Evolutionary conservation across 2,797 vertebrate species (phyloP).

Genomic region (Dendrocincla tyrannina): DNA sequence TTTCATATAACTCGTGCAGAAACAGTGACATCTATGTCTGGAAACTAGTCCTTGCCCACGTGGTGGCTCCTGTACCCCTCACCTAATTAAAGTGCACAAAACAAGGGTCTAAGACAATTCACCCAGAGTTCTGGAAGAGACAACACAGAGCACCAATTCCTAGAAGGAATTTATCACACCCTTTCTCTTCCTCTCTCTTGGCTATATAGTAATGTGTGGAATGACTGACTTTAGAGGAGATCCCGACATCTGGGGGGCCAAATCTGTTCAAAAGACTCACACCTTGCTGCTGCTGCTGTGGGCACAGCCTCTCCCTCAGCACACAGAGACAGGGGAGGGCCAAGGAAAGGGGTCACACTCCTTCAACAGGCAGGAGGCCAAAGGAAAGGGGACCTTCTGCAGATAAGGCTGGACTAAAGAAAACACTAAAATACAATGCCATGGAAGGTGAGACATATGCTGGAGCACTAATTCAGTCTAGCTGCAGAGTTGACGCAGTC

Average conservation of each 20-base stretch:
- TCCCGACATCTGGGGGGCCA: rapidly evolving
- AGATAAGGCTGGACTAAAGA: neutral
- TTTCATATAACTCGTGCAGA: neutral
- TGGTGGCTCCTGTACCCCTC: neutral
- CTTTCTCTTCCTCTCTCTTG: neutral
- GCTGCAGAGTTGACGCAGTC: neutral
- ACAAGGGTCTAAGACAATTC: neutral
- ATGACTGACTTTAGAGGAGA: neutral
- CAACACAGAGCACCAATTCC: neutral
- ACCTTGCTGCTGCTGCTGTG: neutral
- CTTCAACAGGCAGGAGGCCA: neutral
- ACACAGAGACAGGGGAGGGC: neutral
- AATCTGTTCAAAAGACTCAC: neutral
- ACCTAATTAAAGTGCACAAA: neutral
- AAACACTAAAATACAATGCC: neutral
- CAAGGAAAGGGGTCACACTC: rapidly evolving
- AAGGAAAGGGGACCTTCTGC: neutral
- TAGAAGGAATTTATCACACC: neutral
- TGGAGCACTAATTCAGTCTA: neutral
- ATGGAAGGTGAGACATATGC: neutral
- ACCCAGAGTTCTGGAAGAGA: neutral
- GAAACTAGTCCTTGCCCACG: neutral
- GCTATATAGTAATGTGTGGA: neutral
- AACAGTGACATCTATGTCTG: neutral
- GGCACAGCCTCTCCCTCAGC: neutral